phyloP scores from a whole-genome alignment of 2,888 invertebrate species.

The Amblyteles armatorius region DNA sequence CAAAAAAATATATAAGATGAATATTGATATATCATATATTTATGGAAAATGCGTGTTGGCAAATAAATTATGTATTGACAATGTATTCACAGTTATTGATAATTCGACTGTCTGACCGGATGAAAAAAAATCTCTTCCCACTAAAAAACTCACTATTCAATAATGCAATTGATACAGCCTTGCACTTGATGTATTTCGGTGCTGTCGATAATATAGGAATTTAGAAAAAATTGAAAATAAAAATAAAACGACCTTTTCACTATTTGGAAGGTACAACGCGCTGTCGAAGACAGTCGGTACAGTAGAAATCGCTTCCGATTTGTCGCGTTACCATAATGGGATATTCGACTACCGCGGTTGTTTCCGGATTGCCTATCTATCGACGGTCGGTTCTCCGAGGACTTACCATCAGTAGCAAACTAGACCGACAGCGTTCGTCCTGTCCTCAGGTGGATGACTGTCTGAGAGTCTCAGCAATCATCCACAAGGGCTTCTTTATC shows the following conservation, averaged over 20 bases:
- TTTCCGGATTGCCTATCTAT: neutral
- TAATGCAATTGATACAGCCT: neutral
- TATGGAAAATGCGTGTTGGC: slow-evolving; percentile 82
- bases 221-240: neutral
- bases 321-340: neutral
- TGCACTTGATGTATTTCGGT: neutral
- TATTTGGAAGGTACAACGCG: neutral
- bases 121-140: neutral
- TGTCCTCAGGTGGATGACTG: neutral
- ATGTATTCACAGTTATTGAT: slow-evolving; percentile 44
- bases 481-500: neutral
- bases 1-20: slow-evolving; percentile 72
- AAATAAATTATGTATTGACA: slow-evolving; percentile 80
- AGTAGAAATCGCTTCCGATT: neutral
- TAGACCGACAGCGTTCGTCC: neutral
- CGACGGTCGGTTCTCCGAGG: neutral
- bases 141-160: neutral
- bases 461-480: neutral
- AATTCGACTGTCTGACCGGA: neutral
- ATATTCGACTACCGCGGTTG: neutral
- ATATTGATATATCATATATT: slow-evolving; percentile 82
- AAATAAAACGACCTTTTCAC: neutral
- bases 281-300: neutral
- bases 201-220: neutral
- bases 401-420: neutral